Evolutionary conservation across 2,797 vertebrate genomes (phyloP).

Genomic region (Hippoglossus hippoglossus): DNA sequence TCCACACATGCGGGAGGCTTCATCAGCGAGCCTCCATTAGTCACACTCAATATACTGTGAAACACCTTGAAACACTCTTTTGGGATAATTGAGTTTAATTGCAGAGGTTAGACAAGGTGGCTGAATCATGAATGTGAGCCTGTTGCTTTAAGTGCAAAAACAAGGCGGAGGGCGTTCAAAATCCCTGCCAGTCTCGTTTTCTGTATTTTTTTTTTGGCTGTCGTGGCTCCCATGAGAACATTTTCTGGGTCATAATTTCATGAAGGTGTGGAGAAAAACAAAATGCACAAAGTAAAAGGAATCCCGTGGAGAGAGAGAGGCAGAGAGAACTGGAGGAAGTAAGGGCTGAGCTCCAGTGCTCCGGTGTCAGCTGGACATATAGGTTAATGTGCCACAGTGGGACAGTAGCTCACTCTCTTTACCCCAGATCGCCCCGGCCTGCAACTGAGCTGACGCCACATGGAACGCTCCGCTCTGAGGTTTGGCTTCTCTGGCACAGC

Average conservation of each 20-base stretch:
- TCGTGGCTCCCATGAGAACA: constrained; percentile 19
- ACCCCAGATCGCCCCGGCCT: constrained; percentile 48
- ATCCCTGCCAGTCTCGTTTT: constrained; percentile 15
- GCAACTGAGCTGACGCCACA: constrained; percentile 50
- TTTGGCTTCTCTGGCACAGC: constrained; percentile 35
- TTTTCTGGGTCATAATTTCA: constrained; percentile 68
- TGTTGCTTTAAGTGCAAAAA: constrained; percentile 41
- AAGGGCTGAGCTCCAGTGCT: constrained; percentile 41
- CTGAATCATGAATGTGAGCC: constrained; percentile 22
- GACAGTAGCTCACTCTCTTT: constrained; percentile 40
- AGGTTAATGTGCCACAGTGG: constrained; percentile 74
- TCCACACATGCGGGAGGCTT: constrained; percentile 21
- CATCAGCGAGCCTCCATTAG: constrained; percentile 44
- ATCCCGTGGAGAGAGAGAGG: constrained; percentile 38
- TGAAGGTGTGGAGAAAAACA: constrained; percentile 40
- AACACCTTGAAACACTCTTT: constrained; percentile 61
- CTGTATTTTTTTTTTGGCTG: not conserved
- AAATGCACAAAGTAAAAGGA: constrained; percentile 42
- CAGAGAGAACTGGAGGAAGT: constrained; percentile 27
- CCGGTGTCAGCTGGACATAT: constrained; percentile 62
- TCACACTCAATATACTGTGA: constrained; percentile 61
- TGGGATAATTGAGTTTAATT: constrained; percentile 66
- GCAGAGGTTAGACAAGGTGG: constrained; percentile 33
- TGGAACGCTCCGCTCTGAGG: constrained; percentile 39
- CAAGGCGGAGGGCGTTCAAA: constrained; percentile 31